Base-by-base conservation (phyloP, 2,797 vertebrate genomes). In the Leptatherina wallacei region DNA sequence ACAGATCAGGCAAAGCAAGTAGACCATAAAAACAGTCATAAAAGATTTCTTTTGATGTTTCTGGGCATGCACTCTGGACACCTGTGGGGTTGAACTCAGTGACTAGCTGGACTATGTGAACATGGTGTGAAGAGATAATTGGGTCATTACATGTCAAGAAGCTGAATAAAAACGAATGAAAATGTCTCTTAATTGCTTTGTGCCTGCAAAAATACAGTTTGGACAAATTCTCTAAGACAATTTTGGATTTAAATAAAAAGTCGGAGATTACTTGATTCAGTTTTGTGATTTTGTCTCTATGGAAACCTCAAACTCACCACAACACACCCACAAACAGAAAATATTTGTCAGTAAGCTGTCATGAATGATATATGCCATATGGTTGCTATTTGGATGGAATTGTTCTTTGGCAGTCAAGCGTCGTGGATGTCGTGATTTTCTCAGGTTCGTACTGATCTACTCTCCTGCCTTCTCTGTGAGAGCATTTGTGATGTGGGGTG, bases 21-120 rank as follows among this genome's bases (percentile, higher is more conserved):
- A 49, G 74, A 89, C 77, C 89, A 86, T 91, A 81, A 88, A 36
- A 86, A 65, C 80, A 64, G 85, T 81, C 71, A 82, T 86, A 92
- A 85, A 87, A 74, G 69, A 85, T 74, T 71, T 75, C 81, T 87
- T 88, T 90, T 90, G 88, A 91, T 83, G 89, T 90, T 78, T 88
- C 58, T 71, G 61, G 68, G 74, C 70, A 78, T 81, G 78, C 69
- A 69, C 81, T 66, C 76, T 71, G 89, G 89, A 91, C 90, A 91
- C 90, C 89, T 91, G 90, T 86, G 81, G 90, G 83, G 83, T 74
- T 83, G 83, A 90, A 90, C 88, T 65, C 77, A 27, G 49, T 84
- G 85, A 85, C 84, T 82, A 76, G 80, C 81, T 80, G 70, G 81
- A 76, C 69, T 44, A 75, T 70, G 61, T 71, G 65, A 71, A 68